Percentiles rank a stretch among this genome's conserved stretches.
phyloP scores from a whole-genome alignment of 2,888 invertebrate genomes.

The Tipula helvola region DNA sequence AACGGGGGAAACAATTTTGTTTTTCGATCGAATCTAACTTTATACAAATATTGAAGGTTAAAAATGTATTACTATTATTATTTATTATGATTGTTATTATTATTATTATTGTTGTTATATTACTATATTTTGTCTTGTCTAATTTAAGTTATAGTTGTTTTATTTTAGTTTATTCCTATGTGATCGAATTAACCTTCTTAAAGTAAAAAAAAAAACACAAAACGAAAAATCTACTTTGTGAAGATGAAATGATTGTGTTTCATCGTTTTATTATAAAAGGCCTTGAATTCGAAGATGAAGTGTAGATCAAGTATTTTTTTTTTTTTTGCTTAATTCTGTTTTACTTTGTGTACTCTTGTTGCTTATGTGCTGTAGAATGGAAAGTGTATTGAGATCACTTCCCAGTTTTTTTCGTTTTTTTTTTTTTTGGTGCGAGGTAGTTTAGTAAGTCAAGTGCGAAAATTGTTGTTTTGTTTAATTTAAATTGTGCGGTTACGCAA shows the following conservation, averaged over 20 bases:
- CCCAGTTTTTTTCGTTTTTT: background rate
- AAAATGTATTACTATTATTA: background rate
- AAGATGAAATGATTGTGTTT: background rate
- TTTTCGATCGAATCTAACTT: background rate
- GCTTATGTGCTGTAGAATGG: background rate
- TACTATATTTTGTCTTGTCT: background rate
- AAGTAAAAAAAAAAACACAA: background rate
- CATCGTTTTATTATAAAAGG: background rate
- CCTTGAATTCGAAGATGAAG: background rate
- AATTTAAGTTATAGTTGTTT: background rate
- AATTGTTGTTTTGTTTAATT: background rate
- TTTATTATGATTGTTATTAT: background rate
- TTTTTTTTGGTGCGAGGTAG: background rate
- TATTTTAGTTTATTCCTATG: background rate
- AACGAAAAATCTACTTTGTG: background rate
- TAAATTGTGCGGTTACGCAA: background rate
- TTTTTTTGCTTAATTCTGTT: background rate
- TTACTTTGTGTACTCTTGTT: background rate
- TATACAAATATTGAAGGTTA: background rate
- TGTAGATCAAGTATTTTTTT: background rate
- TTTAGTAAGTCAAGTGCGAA: background rate
- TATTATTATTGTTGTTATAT: background rate
- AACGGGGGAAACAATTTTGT: background rate
- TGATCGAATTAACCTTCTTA: conserved; percentile 4
- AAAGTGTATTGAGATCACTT: conserved; percentile 4